Conservation (phyloP, 30 jellyfish, hydroid and myxozoan species). For the Sanderia malayensis region DNA sequence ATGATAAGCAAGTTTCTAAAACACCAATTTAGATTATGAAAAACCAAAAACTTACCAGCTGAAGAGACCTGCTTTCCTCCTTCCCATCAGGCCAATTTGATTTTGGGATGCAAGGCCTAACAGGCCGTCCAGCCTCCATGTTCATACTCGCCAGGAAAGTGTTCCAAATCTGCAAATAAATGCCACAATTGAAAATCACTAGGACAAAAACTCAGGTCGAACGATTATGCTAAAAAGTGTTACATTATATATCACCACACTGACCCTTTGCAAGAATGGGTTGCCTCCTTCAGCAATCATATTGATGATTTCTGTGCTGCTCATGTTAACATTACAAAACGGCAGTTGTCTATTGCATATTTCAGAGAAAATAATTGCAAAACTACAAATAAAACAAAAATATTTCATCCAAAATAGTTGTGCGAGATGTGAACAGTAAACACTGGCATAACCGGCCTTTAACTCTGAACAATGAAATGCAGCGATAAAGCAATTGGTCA, state of each 20-base stretch:
- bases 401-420: too few species aligned
- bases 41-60: conserved; percentile 45
- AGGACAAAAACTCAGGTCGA: too few species aligned
- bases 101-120: conserved; percentile 81
- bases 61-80: conserved; percentile 72
- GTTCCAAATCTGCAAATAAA: conserved; percentile 99
- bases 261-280: conserved; percentile 35
- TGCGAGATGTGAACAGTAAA: too few species aligned
- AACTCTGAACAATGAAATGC: too few species aligned
- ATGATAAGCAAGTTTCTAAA: too few species aligned
- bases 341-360: conserved; percentile 84
- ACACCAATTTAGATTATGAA: too few species aligned
- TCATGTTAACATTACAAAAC: conserved; percentile 62
- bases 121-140: conserved; percentile 81
- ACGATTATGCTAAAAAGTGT: too few species aligned
- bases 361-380: conserved; percentile 85
- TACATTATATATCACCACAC: too few species aligned
- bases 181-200: too few species aligned
- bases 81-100: conserved; percentile 77
- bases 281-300: conserved; percentile 55
- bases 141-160: conserved; percentile 74
- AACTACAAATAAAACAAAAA: conserved; percentile 41
- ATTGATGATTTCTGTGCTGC: conserved; percentile 57
- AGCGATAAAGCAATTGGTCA: too few species aligned
- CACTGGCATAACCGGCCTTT: too few species aligned